These are phyloP conservation scores for Drosophila ironensis DNA, from an alignment of 1,140 invertebrate genomes.

Conservation along the genomic window DNA sequence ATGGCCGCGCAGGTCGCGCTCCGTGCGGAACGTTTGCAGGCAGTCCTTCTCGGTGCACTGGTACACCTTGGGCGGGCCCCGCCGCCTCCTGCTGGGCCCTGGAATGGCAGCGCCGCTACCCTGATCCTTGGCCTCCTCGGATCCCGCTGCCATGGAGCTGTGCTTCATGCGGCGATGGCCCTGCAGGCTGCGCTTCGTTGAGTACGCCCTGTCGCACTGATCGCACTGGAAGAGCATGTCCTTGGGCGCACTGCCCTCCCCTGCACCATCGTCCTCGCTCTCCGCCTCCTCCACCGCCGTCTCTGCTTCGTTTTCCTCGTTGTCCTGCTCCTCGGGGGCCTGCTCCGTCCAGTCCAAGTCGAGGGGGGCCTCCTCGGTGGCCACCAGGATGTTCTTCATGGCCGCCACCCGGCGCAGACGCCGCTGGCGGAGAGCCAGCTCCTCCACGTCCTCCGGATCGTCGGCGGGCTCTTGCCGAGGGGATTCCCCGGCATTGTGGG, in stretches of 20 bases:
- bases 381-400: slow-evolving; percentile 24
- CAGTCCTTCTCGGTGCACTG: slow-evolving; percentile 51
- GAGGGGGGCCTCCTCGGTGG: slow-evolving; percentile 5
- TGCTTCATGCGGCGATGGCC: slow-evolving; percentile 62
- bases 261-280: slow-evolving; percentile 7
- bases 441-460: background rate
- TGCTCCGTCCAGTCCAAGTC: slow-evolving; percentile 19
- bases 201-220: slow-evolving; percentile 63
- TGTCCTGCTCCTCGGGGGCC: background rate
- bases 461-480: background rate
- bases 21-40: slow-evolving; percentile 65
- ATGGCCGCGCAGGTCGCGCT: slow-evolving; percentile 61
- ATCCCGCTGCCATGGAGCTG: background rate
- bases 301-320: background rate
- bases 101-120: too few species aligned
- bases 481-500: slow-evolving; percentile 14
- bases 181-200: slow-evolving; percentile 62
- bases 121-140: too few species aligned
- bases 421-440: background rate
- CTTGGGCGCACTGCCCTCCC: slow-evolving; percentile 26
- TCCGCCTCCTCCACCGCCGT: background rate
- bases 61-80: slow-evolving; percentile 41
- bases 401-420: background rate
- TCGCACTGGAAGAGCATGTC: slow-evolving; percentile 71
- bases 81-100: slow-evolving; percentile 26